phyloP scores from a whole-genome alignment of 2,888 invertebrate species.

The Myopa tessellatipennis region DNA sequence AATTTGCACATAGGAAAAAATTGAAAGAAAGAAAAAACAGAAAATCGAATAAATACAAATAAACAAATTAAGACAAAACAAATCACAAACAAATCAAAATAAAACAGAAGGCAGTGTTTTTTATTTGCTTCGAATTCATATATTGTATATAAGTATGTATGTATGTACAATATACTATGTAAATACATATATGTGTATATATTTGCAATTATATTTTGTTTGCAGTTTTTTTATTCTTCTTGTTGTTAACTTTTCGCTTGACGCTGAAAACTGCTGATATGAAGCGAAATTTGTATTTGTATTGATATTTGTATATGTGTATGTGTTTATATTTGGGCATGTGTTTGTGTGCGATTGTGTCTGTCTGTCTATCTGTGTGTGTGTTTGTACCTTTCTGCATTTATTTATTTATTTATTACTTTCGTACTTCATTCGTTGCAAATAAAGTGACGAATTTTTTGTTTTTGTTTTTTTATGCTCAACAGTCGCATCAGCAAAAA shows the following conservation, averaged over 20 bases:
- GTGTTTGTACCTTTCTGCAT: neutral
- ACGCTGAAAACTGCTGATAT: neutral
- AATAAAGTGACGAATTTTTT: slow-evolving; percentile 5
- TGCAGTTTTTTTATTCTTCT: neutral
- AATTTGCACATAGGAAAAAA: too few species aligned
- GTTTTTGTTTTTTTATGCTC: neutral
- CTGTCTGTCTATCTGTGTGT: neutral
- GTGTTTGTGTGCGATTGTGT: neutral
- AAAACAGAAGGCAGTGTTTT: neutral
- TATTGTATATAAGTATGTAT: too few species aligned
- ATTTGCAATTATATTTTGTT: neutral
- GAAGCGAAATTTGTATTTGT: neutral
- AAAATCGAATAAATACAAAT: too few species aligned
- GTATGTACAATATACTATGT: too few species aligned
- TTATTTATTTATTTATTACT: neutral
- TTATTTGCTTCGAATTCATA: neutral
- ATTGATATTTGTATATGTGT: neutral
- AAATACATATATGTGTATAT: too few species aligned
- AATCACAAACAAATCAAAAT: neutral
- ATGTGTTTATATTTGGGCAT: neutral
- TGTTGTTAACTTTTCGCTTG: neutral
- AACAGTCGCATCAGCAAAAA: neutral
- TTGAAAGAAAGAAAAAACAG: too few species aligned
- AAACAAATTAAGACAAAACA: too few species aligned
- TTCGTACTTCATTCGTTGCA: neutral